Base-by-base conservation (phyloP, 2,888 invertebrate species). In the Eurytoma adleriae region DNA sequence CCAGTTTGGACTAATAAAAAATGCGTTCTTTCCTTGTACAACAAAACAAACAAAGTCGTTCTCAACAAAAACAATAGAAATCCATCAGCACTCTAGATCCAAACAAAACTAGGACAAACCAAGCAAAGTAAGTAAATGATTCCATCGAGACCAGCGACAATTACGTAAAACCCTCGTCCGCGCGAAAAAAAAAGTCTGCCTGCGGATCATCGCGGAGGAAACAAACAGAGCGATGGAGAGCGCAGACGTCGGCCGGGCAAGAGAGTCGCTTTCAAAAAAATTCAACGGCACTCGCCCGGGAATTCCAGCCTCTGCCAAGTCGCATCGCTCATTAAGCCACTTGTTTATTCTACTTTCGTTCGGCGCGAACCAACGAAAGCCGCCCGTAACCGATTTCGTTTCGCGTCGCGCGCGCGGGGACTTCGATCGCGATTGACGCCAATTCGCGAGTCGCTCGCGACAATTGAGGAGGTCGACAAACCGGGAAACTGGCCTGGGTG, bases 401-500 rank as follows among this genome's bases (percentile, higher is more conserved):
- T 10, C 54, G 54, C 3, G n/a, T n/a, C 50, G 27, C 52, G 1
- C 18, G 66, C 13, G 24, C 12, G 14, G n/a, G 16, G 18, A 14
- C 18, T 13, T 66, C 40, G 40, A 40, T 40, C 7, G 40, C 40
- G 30, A 66, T 71, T 66, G 59, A 12, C 71, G 24, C n/a, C 67
- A 67, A 67, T 72, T 40, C 40, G n/a, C 18, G 48, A 20, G 3
- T 4, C 24, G 14, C 18, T 24, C 57, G 57, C 59, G 66, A 18
- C 72, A 62, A 57, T 57, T 77, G 59, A 20, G 72, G 54, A 4
- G 80, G 77, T 80, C 73, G 77, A 80, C 52, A 80, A 80, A 77
- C 80, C 73, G 52, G 73, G 80, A 80, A 74, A 70, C 57, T 59
- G 10, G 40, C 40, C 40, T 40, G 30, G 7, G 3, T 3, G 7